Conservation (phyloP, 2,797 vertebrate genomes). For the Anguilla obscura region DNA sequence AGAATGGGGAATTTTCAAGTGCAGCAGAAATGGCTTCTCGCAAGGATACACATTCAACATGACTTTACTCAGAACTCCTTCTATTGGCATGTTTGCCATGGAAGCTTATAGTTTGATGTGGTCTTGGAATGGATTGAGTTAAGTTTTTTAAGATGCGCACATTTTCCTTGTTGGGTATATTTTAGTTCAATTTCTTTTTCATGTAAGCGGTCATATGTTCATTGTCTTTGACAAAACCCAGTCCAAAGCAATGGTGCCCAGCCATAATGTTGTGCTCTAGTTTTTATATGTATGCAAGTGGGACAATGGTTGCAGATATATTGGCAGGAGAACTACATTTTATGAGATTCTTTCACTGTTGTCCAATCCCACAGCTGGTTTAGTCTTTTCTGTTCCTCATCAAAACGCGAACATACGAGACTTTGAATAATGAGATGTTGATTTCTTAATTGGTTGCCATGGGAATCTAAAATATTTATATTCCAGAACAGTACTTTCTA, state of each 20-base stretch:
- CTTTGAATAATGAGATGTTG: neutral
- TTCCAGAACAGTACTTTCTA: slow-evolving; percentile 33
- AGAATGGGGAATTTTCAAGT: neutral
- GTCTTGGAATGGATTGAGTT: neutral
- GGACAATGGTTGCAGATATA: neutral
- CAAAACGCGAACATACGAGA: neutral
- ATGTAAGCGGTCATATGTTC: neutral
- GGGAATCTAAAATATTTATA: slow-evolving; percentile 47
- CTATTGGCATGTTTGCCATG: neutral
- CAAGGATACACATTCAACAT: neutral
- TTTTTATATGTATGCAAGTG: neutral
- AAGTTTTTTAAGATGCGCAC: neutral
- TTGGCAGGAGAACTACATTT: neutral
- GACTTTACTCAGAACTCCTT: neutral
- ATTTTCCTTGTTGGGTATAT: neutral
- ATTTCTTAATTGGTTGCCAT: slow-evolving; percentile 49
- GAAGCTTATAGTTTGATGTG: neutral
- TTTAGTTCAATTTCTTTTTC: neutral
- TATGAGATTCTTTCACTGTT: neutral
- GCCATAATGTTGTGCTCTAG: neutral
- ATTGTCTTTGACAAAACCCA: neutral
- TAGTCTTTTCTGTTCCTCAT: slow-evolving; percentile 36
- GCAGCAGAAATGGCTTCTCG: neutral
- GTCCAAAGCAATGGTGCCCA: neutral
- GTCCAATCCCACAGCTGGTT: neutral